Evolutionary conservation across 2,888 invertebrate species (phyloP).

Genomic region (Melanostoma scalare): DNA sequence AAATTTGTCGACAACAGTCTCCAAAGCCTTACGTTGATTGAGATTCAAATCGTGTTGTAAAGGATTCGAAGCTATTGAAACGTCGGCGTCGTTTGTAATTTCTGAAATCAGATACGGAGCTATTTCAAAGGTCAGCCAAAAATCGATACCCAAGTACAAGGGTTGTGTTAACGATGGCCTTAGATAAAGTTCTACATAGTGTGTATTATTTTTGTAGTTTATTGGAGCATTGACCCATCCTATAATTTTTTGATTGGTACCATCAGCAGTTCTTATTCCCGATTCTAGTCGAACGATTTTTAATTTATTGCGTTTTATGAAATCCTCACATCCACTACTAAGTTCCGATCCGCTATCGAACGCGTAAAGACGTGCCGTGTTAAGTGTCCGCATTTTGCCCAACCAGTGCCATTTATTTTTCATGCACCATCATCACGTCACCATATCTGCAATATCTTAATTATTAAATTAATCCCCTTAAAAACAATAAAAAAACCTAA

Average conservation of each 20-base stretch:
- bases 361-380: no score
- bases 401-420: no score
- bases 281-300: background rate
- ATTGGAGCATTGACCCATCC: slow-evolving; percentile 15
- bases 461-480: no score
- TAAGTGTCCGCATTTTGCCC: no score
- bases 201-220: slow-evolving; percentile 7
- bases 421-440: no score
- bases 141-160: slow-evolving; percentile 42
- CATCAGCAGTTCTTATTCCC: background rate
- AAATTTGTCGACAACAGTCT: background rate
- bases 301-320: background rate
- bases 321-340: slow-evolving; percentile 1
- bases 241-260: slow-evolving; percentile 9
- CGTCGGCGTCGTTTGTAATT: background rate
- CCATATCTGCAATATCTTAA: no score
- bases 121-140: slow-evolving; percentile 30
- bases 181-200: slow-evolving; percentile 19
- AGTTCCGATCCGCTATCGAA: no score
- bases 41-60: background rate
- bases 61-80: background rate
- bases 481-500: no score
- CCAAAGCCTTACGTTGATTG: background rate
- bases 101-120: slow-evolving; percentile 1
- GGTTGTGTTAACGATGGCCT: slow-evolving; percentile 22